Evolutionary conservation across 2,888 invertebrate species (phyloP), one percentile per base, ranked within the genome.

Genomic region (Sabatieria punctata): DNA sequence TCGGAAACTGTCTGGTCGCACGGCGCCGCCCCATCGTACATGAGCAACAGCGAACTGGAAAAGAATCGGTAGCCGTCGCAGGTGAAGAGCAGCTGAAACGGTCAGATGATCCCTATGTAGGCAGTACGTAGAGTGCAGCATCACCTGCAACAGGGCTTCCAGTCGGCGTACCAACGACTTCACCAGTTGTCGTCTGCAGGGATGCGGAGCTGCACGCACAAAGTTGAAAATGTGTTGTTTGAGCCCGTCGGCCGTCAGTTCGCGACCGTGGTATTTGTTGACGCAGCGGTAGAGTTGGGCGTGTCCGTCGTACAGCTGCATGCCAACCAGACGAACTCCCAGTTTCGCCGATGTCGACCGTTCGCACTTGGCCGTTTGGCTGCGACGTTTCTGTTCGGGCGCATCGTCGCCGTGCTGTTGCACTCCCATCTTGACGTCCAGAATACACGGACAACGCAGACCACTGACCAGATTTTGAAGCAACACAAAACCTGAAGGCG

Each of bases 351-450:
- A 85, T 0, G 86, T 88, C 66, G 82, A 83, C 30, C 84, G 83
- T 26, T 83, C 84, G 67, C 85, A 86, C 68, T 86, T 86, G 44
- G 84, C 84, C 68, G 84, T 85, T 73, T 86, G 85, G 65, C 84
- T 82, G 61, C 74, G 77, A 50, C 81, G 77, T 68, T 88, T 88
- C 68, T 85, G 85, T 0, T 83, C 83, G 15, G 80, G 76, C 4
- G 86, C 86, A 70, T 85, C 85, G 68, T 88, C 86, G 21, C 82
- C 85, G 65, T 88, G 85, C 65, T 86, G 86, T 49, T 86, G 75
- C 44, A 85, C 85, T 52, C 86, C 86, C 84, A 88, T 85, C 74
- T 88, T 88, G 58, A 88, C 71, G 66, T 88, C 86, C 57, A 88
- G 72, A 60, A 88, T 82, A 69, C 86, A 86, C 1, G 75, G 75